Base-by-base conservation (phyloP, 2,113 vertebrate species). In the Xenopus borealis region DNA sequence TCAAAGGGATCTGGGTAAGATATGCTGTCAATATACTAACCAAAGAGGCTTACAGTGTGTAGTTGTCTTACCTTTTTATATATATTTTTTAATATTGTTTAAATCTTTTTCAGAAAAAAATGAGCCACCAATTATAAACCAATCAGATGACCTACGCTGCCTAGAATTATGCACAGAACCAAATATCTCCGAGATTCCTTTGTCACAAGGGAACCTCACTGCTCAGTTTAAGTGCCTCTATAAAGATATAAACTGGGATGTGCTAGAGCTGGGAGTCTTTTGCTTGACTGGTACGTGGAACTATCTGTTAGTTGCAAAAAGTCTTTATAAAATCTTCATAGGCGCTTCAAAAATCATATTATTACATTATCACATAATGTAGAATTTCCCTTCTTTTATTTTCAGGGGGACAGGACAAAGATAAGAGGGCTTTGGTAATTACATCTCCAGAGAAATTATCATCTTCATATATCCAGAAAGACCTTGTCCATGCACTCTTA, bases 361-460 rank as follows among this genome's bases (percentile, higher is more conserved):
- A 40, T 40, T 40, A 9, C 33, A 40, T 40, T 40, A 9, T 6
- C 33, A 40, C 33, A 40, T 6, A 7, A 40, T 40, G 33, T 13
- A 16, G 6, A 50, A 50, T 50, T 50, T 4, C 47, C 10, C 3
- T 50, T 13, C 47, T 83, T 65, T 80, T 72, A 40, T 82, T 78
- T 65, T 72, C 74, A 89, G 88, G 88, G 62, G 86, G 86, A 53
- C 63, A 82, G 17, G 94, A 96, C 90, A 85, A 7, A 92, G 86
- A 75, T 89, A 69, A 94, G 92, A n/a, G 92, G 45, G 91, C 90
- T 44, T 79, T 96, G 79, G 82, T 95, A 71, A 81, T 90, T 59
- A 83, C 87, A 1, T 88, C 86, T 63, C 82, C 86, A 0, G 84
- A 88, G 2, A 77, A 70, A 64, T 66, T 27, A 19, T 11, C 50